Evolutionary conservation across 2,797 vertebrate species (phyloP).

Genomic region (Hybognathus amarus): DNA sequence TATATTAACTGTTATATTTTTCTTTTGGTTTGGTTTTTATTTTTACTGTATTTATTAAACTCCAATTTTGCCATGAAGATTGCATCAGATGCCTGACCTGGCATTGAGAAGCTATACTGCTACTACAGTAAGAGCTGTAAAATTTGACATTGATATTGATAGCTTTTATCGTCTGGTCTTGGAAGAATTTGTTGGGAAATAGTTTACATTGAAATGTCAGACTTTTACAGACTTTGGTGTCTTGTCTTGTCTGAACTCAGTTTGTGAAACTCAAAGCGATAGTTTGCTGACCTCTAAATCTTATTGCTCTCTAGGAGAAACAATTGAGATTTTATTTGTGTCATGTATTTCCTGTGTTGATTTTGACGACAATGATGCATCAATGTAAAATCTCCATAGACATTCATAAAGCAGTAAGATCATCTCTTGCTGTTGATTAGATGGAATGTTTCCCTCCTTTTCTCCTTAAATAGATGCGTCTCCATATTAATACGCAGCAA

Average conservation of each 20-base stretch:
- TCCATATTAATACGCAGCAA: slow-evolving; percentile 60
- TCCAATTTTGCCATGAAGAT: background rate
- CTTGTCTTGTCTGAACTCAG: background rate
- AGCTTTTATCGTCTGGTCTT: background rate
- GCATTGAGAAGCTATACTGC: background rate
- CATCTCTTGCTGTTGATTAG: slow-evolving; percentile 64
- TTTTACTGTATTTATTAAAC: background rate
- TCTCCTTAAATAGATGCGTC: slow-evolving; percentile 43
- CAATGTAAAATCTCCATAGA: background rate
- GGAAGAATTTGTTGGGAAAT: background rate
- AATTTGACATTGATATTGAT: background rate
- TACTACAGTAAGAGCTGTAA: background rate
- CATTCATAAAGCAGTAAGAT: slow-evolving; percentile 18
- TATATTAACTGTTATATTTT: background rate
- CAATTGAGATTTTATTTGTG: background rate
- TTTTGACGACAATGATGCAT: background rate
- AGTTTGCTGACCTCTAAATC: background rate
- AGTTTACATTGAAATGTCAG: background rate
- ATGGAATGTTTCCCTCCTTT: slow-evolving; percentile 56
- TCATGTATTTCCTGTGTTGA: background rate
- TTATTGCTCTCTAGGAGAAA: background rate
- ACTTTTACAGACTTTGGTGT: background rate
- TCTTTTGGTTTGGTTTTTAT: background rate
- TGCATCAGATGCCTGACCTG: background rate
- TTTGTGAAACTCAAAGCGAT: background rate